Base-by-base conservation (phyloP, 2,797 vertebrate species). In the Ciconia nigra region DNA sequence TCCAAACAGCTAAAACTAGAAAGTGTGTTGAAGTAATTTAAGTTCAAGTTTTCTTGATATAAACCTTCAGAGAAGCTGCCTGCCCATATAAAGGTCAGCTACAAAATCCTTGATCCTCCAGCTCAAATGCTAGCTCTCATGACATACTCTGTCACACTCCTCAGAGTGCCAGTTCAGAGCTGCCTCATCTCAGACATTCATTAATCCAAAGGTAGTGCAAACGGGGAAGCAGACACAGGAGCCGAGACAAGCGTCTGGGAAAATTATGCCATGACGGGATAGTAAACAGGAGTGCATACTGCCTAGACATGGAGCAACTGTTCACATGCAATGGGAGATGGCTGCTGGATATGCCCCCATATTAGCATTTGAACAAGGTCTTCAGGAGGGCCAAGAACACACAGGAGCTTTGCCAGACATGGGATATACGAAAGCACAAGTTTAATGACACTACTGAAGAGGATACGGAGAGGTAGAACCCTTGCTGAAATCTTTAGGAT, bases 401-500 rank as follows among this genome's bases (percentile, higher is more conserved):
- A 62, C 31, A 82, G 20, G 9, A 85, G 28, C 15, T 87, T 66
- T 85, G 21, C 15, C 44, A 78, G 37, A 85, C 17, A 25, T 26
- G 29, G 66, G 35, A 54, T 25, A 13, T 18, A 51, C 9, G 58
- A 59, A 90, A 41, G 63, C 16, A 67, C 5, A 78, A 46, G 46
- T 54, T 39, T 0, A 0, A 1, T 28, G 8, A 55, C 11, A 10
- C 15, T 71, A 12, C 22, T 71, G 12, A 83, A 44, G 17, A 65
- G n/a, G 26, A 33, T 20, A 51, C 5, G 42, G 29, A 87, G 26
- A 81, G 21, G 26, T 16, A 83, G 49, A 87, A 58, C 19, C 16
- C 35, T 67, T 51, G 15, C 28, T 52, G 47, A 78, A 86, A 88
- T 69, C 46, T 58, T 78, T 9, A 65, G 35, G 11, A 18, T 58